Evolutionary conservation across 2,113 vertebrate species (phyloP), one percentile per base, ranked within the genome.

Genomic region (Saguinus imperator): DNA sequence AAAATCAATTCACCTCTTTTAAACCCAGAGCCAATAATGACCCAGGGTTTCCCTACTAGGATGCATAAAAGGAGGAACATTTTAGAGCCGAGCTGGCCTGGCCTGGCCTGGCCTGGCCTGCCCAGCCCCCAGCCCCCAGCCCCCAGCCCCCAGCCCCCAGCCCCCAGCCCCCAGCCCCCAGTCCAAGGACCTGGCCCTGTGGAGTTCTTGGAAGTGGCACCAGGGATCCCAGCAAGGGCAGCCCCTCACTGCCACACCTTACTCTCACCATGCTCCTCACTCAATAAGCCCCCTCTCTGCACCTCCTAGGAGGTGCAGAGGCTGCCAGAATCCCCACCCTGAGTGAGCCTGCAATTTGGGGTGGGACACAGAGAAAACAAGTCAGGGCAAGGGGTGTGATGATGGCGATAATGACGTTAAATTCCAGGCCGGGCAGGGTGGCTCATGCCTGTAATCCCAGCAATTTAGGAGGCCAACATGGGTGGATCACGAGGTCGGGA

Each of bases 1-100:
- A 58, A 95, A 95, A 86, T 85, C 37, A n/a, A 77, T 32, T 13
- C 27, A 29, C 61, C 61, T 76, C 75, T 83, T 91, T 23, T 83
- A 80, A 95, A 89, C 70, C 77, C 50, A 1, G 5, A 2, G 37
- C 18, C 8, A 8, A 72, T 32, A n/a, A 73, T 76, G 48, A 82
- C 29, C 48, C 80, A 17, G 55, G 52, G 17, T 64, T 76, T 94
- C 84, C 25, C 48, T 21, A 35, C 79, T 80, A 37, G 40, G 3
- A 68, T 4, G 32, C 35, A 23, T 14, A 73, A 29, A n/a, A 48
- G 48, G 2, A 55, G 17, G 70, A 16, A 14, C 32, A 18, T 16
- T 48, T 20, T 3, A 35, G 35, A 72, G 75, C 2, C 23, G 23
- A 8, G 11, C 72, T 18, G 50, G 89, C 21, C 57, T 25, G 52